phyloP scores from a whole-genome alignment of 2,113 vertebrate species.

The Conger conger region DNA sequence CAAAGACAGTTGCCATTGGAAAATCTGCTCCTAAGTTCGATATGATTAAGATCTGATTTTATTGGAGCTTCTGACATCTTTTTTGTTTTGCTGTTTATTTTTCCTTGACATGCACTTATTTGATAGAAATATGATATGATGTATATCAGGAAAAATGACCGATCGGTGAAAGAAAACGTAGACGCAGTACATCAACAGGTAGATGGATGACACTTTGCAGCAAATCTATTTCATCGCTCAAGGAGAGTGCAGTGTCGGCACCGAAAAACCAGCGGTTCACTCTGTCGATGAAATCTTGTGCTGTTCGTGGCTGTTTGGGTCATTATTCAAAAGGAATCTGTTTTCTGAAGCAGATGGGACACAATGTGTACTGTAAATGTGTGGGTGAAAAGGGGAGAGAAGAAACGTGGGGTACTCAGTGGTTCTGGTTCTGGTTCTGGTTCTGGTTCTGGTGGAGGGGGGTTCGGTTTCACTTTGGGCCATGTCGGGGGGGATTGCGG shows the following conservation, averaged over 20 bases:
- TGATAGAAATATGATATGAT: background rate
- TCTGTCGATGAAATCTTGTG: slow-evolving; percentile 33
- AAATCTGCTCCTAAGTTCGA: no score
- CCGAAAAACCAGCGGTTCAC: slow-evolving; percentile 26
- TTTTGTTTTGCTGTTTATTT: slow-evolving; percentile 69
- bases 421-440: no score
- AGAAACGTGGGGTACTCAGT: no score
- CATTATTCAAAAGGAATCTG: slow-evolving; percentile 31
- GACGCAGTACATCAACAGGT: slow-evolving; percentile 71
- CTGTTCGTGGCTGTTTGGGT: slow-evolving; percentile 29
- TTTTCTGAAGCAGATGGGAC: slow-evolving; percentile 28
- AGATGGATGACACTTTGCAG: slow-evolving; percentile 73
- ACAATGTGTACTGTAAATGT: background rate
- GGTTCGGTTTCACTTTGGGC: no score
- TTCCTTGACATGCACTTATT: background rate
- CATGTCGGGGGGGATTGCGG: no score
- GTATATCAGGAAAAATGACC: slow-evolving; percentile 51
- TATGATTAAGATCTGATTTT: no score
- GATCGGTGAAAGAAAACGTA: slow-evolving; percentile 30
- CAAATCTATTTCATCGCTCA: slow-evolving; percentile 67
- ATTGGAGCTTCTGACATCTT: background rate
- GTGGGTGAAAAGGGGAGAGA: no score
- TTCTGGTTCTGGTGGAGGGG: no score
- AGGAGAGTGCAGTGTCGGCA: slow-evolving; percentile 47
- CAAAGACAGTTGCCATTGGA: background rate